Percentiles rank a stretch among this genome's conserved stretches.
Conservation (phyloP, 2,113 vertebrate genomes). For the Aythya baeri region DNA sequence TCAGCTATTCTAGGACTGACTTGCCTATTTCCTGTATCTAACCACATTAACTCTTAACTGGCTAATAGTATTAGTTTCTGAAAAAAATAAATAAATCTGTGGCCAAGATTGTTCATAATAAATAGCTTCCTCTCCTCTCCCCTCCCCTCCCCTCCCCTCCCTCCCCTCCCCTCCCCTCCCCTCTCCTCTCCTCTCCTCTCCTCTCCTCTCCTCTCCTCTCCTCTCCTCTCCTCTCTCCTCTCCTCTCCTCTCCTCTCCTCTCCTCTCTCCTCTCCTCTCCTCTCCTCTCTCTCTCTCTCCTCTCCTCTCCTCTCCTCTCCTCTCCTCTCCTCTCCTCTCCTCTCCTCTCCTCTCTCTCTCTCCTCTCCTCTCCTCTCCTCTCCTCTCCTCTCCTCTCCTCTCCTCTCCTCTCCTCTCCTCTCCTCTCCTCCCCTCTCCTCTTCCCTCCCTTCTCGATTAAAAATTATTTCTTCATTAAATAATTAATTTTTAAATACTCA, state of each 20-base stretch:
- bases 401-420: too few relatives aligned
- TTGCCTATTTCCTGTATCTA: background rate
- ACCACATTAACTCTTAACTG: background rate
- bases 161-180: background rate
- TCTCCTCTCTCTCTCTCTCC: too few relatives aligned
- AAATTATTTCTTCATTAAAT: background rate
- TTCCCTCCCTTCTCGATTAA: too few relatives aligned
- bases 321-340: background rate
- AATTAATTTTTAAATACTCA: background rate
- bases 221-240: too few relatives aligned
- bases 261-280: too few relatives aligned
- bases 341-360: too few relatives aligned
- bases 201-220: too few relatives aligned
- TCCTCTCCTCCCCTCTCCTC: too few relatives aligned
- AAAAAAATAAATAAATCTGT: background rate
- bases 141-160: background rate
- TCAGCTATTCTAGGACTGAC: background rate
- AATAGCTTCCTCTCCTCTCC: background rate
- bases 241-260: too few relatives aligned
- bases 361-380: background rate
- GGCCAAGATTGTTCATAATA: background rate
- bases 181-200: background rate
- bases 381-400: too few relatives aligned
- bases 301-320: too few relatives aligned
- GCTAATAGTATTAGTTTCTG: background rate